phyloP scores from a whole-genome alignment of 2,888 invertebrate species.

The Fragum sueziense region DNA sequence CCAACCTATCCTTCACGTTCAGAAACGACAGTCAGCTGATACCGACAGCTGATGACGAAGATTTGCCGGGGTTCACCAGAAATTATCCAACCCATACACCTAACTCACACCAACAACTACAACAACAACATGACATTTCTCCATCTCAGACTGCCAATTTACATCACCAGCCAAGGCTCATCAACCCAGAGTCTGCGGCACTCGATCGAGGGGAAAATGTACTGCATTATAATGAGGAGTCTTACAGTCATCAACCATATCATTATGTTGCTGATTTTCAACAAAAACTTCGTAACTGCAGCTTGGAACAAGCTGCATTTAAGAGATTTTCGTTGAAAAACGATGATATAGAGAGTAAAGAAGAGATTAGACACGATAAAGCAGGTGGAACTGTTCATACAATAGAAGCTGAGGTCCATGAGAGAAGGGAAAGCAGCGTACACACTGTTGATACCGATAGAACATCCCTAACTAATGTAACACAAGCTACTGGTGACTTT shows the following conservation, averaged over 20 bases:
- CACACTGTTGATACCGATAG: slow-evolving; percentile 39
- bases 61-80: slow-evolving; percentile 49
- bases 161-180: background rate
- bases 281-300: too few relatives aligned
- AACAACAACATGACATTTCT: too few relatives aligned
- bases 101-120: background rate
- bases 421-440: slow-evolving; percentile 11
- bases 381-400: background rate
- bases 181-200: background rate
- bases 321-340: too few relatives aligned
- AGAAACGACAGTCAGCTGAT: slow-evolving; percentile 59
- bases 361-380: background rate
- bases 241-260: background rate
- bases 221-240: background rate
- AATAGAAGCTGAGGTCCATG: background rate
- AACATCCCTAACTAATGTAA: slow-evolving; percentile 53
- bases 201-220: background rate
- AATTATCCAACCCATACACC: slow-evolving; percentile 15
- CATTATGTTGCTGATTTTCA: background rate
- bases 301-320: too few relatives aligned
- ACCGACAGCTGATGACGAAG: slow-evolving; percentile 43
- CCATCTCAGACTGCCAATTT: background rate
- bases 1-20: slow-evolving; percentile 54
- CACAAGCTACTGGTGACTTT: slow-evolving; percentile 47
- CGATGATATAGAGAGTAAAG: too few relatives aligned